These are phyloP conservation scores for Nysson spinosus DNA, from an alignment of 2,888 invertebrate genomes.

Conservation along the genomic window DNA sequence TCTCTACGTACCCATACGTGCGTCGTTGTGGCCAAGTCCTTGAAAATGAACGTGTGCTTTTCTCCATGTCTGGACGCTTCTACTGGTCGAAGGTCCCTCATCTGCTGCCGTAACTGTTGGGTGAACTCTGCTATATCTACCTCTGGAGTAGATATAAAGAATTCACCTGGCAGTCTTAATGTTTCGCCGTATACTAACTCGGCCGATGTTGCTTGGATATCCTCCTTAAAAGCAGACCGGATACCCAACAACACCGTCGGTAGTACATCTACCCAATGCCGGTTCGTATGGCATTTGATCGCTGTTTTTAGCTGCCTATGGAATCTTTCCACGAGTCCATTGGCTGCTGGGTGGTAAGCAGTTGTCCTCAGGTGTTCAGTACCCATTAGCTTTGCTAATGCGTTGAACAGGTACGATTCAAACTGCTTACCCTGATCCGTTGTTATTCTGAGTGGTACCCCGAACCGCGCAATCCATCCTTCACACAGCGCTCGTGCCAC, in stretches of 20 bases:
- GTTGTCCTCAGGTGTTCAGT: not conserved
- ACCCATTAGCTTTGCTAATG: not conserved
- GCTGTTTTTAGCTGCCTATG: not conserved
- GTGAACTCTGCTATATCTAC: not conserved
- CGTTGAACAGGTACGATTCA: not conserved
- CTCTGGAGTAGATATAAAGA: not conserved
- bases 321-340: not conserved
- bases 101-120: not conserved
- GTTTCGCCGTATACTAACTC: not conserved
- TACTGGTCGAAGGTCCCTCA: not conserved
- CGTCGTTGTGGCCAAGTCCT: not conserved
- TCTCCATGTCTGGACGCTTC: not conserved
- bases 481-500: conserved; percentile 20
- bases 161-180: not conserved
- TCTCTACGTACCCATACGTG: not conserved
- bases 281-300: not conserved
- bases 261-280: not conserved
- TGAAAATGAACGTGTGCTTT: not conserved
- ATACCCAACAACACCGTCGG: not conserved
- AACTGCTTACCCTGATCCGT: not conserved
- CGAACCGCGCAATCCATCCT: conserved; percentile 45
- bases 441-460: conserved; percentile 19
- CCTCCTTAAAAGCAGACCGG: not conserved
- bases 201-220: not conserved
- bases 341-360: not conserved